phyloP scores from a whole-genome alignment of 2,888 invertebrate species.

The Limnephilus marmoratus region DNA sequence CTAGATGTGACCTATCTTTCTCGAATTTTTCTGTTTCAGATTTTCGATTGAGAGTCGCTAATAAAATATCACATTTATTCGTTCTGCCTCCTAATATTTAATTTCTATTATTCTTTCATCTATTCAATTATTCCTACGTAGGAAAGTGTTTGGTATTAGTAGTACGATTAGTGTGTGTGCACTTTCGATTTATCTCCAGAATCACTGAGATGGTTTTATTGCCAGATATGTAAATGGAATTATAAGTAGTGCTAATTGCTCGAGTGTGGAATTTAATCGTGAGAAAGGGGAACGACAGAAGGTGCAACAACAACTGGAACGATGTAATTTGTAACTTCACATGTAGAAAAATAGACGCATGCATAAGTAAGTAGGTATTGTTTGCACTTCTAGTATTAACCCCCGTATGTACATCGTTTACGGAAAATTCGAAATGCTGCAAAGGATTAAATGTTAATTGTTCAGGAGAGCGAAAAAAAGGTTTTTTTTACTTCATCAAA shows the following conservation, averaged over 20 bases:
- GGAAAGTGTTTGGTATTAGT: not conserved
- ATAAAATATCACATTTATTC: too few species aligned
- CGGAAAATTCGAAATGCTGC: too few species aligned
- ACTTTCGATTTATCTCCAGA: conserved; percentile 18
- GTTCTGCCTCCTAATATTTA: not conserved
- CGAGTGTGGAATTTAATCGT: not conserved
- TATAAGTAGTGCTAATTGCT: not conserved
- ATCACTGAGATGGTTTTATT: not conserved
- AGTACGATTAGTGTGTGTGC: not conserved
- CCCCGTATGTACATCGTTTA: too few species aligned
- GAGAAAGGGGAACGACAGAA: not conserved
- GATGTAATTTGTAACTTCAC: not conserved
- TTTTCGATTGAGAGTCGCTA: too few species aligned
- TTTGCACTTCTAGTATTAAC: not conserved
- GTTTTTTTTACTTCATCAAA: too few species aligned
- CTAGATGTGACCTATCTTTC: too few species aligned
- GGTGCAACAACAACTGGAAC: not conserved
- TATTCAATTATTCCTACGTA: not conserved
- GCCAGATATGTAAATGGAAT: not conserved
- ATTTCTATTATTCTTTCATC: not conserved
- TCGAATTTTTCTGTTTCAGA: too few species aligned
- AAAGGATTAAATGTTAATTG: too few species aligned
- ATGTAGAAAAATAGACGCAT: not conserved
- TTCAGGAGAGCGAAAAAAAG: too few species aligned
- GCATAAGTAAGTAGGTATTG: not conserved